Evolutionary conservation across 2,888 invertebrate species (phyloP).

Genomic region (Diogma glabrata): DNA sequence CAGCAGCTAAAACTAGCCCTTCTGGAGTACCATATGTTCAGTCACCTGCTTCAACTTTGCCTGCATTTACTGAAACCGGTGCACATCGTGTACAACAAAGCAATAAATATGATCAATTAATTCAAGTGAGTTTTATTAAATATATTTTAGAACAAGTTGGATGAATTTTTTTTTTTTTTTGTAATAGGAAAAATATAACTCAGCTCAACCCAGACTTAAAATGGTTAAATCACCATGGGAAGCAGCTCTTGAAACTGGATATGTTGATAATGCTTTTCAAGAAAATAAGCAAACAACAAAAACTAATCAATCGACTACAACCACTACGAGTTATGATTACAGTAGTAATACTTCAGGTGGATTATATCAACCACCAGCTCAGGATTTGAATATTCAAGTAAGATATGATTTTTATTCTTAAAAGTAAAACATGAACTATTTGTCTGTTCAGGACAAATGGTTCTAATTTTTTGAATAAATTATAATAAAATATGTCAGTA

Average conservation of each 20-base stretch:
- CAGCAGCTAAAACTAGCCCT: conserved; percentile 32
- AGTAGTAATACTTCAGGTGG: neutral
- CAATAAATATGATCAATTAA: conserved; percentile 47
- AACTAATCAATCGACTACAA: neutral
- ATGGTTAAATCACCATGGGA: conserved; percentile 59
- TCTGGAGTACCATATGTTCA: conserved; percentile 31
- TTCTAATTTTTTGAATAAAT: too few species aligned
- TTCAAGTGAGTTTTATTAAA: conserved; percentile 14
- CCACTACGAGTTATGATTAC: neutral
- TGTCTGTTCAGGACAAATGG: too few species aligned
- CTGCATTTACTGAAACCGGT: conserved; percentile 45
- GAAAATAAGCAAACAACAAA: conserved; percentile 24
- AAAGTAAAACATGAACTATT: too few species aligned
- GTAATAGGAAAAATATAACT: conserved; percentile 42
- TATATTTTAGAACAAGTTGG: too few species aligned
- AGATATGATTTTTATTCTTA: neutral
- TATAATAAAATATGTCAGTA: too few species aligned
- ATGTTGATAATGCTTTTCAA: conserved; percentile 56
- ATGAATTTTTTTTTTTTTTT: conserved; percentile 13
- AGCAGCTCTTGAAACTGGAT: conserved; percentile 57
- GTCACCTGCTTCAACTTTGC: conserved; percentile 34
- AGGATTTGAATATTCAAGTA: conserved; percentile 2
- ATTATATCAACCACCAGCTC: conserved; percentile 5
- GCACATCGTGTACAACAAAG: conserved; percentile 45
- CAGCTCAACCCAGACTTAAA: conserved; percentile 42